These are phyloP conservation scores for Macropodus opercularis DNA, from an alignment of 2,797 vertebrate genomes.

Conservation along the genomic window DNA sequence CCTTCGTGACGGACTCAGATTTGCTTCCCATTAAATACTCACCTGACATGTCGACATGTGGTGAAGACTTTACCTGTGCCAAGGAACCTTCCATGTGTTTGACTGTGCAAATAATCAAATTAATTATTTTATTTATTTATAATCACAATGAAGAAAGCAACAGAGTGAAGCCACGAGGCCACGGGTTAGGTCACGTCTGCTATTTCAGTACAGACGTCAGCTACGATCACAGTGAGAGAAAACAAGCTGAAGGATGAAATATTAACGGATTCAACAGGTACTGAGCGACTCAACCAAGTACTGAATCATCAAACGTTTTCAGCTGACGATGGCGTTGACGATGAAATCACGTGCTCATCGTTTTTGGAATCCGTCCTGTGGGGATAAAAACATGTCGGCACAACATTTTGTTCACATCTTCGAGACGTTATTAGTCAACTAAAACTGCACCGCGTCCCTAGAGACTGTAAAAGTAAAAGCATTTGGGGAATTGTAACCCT, in stretches of 20 bases:
- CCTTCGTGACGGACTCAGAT: conserved; percentile 12
- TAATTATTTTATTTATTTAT: too few species aligned
- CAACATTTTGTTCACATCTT: not conserved
- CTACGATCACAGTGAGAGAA: too few species aligned
- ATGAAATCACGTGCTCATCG: not conserved
- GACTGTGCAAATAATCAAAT: not conserved
- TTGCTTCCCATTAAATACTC: not conserved
- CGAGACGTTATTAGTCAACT: not conserved
- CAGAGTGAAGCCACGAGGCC: not conserved
- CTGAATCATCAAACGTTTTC: too few species aligned
- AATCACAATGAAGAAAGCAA: not conserved
- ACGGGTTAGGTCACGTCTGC: too few species aligned
- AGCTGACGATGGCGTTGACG: not conserved
- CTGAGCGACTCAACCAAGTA: too few species aligned
- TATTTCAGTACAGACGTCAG: too few species aligned
- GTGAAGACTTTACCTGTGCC: not conserved
- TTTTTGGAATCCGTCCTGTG: not conserved
- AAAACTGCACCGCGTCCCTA: too few species aligned
- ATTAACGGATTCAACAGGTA: too few species aligned
- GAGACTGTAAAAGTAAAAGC: too few species aligned
- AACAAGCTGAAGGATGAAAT: too few species aligned
- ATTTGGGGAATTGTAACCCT: not conserved
- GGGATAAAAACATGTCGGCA: not conserved
- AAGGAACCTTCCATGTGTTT: not conserved
- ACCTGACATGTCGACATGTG: not conserved